Base-by-base conservation (phyloP, 1,140 invertebrate species). In the Drosophila cardini region DNA sequence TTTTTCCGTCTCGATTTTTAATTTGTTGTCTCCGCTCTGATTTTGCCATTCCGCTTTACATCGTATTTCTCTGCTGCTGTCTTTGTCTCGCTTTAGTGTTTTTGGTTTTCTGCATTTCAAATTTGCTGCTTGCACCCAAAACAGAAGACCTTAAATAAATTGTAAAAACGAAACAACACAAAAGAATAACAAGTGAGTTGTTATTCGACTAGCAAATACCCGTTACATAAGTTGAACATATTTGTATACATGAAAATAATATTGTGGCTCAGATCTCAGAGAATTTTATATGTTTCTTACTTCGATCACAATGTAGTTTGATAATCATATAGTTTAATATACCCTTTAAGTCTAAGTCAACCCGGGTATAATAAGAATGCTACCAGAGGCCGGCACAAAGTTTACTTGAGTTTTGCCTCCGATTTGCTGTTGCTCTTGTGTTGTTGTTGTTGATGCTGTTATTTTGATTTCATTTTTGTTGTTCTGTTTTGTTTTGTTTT, bases 391-490 rank as follows among this genome's bases (percentile, higher is more conserved):
- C 53, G 43, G 58, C 52, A 68, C 53, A 65, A 78, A 82, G 72
- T 76, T 89, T 78, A 84, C 78, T 83, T 80, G 72, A 80, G 56
- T 89, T 89, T 78, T 78, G 80, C 71, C 72, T 81, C 76, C 65
- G 50, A 45, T 62, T 74, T 71, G 60, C 60, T 60, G 34, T 60
- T 56, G 9, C 36, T 61, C 26, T 61, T 55, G 18, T 73, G 56
- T 68, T 68, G 46, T 53, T 69, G 18, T 21, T 45, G 30, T 58
- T 69, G n/a, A n/a, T n/a, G n/a, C 21, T 26, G 21, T 26, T 26
- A 26, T 26, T 26, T 26, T 26, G 21, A 26, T 26, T 26, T 26
- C 21, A 26, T 26, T 26, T 26, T 26, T 26, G 21, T 26, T 26
- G 21, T 26, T 26, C 21, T 2, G 26, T 34, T 38, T 57, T 60